Base-by-base conservation (phyloP, 2,888 invertebrate species). In the Torymus aiolomorphi region DNA sequence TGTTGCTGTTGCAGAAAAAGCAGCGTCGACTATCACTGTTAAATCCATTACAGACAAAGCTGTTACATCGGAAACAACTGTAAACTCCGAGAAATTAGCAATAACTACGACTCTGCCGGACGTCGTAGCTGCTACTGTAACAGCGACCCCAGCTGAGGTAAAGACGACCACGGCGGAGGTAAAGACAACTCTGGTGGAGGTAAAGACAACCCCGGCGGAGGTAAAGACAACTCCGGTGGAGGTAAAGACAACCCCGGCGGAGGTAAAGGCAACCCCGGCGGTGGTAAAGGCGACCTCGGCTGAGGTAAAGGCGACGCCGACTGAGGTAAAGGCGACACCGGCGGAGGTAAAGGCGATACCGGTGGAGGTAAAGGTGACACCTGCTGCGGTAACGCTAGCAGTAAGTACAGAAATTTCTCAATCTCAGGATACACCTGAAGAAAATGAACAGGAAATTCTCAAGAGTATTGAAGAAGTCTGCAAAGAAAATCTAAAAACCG, bases 381-480 rank as follows among this genome's bases (percentile, higher is more conserved):
- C 31, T 16, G 14, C 13, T 16, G 0, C 16, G 5, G 31, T 63
- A 5, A 11, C 66, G 52, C 59, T 18, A 16, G 24, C 13, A 10
- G 76, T 61, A 3, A 62, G 3, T 24, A 24, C 71, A 51, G 8
- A 42, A 42, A 5, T 42, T 42, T 42, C 42, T 42, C 42, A 42
- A 42, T 1, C 42, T 8, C 52, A 69, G n/a, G 18, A 51, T 12
- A 16, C 12, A 1, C 2, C 12, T 13, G 65, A 54, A 24, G n/a
- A n/a, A 11, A 54, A 67, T 0, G 77, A 77, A 1, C 70, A 62
- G 0, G 74, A 59, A 5, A 70, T 80, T 57, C 13, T 66, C 42
- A 77, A 75, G n/a, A 80, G 78, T 20, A 75, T 80, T 31, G 71
- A 80, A 31, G 31, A 75, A 75, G 78, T 70, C 18, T 70, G 65